Base-by-base conservation (phyloP, 2,797 vertebrate species). In the Eutrigla gurnardus region DNA sequence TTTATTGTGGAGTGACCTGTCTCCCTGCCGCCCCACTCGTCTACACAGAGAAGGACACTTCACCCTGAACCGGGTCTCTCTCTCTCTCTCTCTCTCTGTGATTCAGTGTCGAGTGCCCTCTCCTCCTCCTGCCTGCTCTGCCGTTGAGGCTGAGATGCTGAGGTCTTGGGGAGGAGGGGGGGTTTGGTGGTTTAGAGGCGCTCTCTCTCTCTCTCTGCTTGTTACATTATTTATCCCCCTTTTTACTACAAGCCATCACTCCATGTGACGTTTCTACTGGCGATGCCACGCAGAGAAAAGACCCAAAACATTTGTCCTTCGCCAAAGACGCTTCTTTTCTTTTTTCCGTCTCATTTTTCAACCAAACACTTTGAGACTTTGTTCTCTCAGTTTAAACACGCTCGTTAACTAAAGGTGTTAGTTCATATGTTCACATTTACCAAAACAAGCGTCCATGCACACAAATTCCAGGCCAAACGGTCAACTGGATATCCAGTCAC, bases 171-270 rank as follows among this genome's bases (percentile, higher is more conserved):
- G 88, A 73, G 81, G 80, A 82, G 62, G 88, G 75, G 81, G 80
- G 83, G 62, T 83, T 86, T 89, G 80, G 25, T 25, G 84, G 80
- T 86, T 68, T 12, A 70, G 76, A 84, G 72, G 77, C 73, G 77
- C 72, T 54, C 25, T 25, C 25, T 25, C 25, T 25, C 25, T 25
- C 25, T 78, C 69, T 78, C 62, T 17, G 18, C 78, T 68, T 4
- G 46, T 66, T 92, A 78, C 89, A 92, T 91, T 89, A 91, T 92
- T 93, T 75, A 92, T 92, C 60, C 54, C 37, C 69, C 87, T 71
- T 88, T 89, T 83, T 83, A 83, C 81, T 84, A 81, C 61, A 57
- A 85, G 70, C 77, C 59, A 55, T 76, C 78, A 18, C 69, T 80
- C 62, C 42, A 17, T 11, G 39, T 80, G 61, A 74, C 45, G 3